A percentile compares a stretch with the other conserved stretches of the same genome.
These are phyloP conservation scores for Gymnothorax reevesii DNA, from an alignment of 2,797 vertebrate genomes.

Conservation along the genomic window DNA sequence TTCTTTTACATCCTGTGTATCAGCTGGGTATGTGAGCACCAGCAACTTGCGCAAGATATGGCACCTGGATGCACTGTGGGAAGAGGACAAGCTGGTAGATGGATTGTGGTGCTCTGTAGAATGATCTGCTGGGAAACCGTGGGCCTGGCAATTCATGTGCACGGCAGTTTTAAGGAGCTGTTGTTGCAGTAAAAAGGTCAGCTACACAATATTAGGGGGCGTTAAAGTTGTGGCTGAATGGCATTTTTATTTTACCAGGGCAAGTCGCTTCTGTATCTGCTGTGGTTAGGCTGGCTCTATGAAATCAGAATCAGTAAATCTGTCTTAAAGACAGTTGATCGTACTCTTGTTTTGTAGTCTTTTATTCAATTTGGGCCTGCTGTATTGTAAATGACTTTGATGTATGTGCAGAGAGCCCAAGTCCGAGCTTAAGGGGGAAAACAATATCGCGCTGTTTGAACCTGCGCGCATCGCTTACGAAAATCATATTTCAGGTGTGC, in stretches of 20 bases:
- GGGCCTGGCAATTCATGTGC: no score
- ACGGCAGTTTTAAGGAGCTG: no score
- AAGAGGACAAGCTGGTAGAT: no score
- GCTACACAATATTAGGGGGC: no score
- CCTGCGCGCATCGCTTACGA: neutral
- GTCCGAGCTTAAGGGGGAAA: neutral
- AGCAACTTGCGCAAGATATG: no score
- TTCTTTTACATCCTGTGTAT: no score
- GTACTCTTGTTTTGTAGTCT: neutral
- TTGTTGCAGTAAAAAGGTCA: no score
- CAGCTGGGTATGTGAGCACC: no score
- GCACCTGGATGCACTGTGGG: no score
- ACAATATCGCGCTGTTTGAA: neutral
- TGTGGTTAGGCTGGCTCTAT: neutral
- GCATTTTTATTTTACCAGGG: neutral
- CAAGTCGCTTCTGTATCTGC: neutral
- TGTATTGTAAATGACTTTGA: neutral
- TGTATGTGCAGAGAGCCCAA: neutral
- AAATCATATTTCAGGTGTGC: neutral
- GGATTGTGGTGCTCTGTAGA: no score
- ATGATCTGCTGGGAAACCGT: no score
- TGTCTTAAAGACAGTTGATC: neutral
- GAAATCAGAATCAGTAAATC: neutral
- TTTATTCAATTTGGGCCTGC: neutral
- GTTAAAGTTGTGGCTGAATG: no score